A percentile compares a stretch with the other conserved stretches of the same genome.
phyloP scores from a whole-genome alignment of 2,113 vertebrate species.

The Benitochromis conjunctus region DNA sequence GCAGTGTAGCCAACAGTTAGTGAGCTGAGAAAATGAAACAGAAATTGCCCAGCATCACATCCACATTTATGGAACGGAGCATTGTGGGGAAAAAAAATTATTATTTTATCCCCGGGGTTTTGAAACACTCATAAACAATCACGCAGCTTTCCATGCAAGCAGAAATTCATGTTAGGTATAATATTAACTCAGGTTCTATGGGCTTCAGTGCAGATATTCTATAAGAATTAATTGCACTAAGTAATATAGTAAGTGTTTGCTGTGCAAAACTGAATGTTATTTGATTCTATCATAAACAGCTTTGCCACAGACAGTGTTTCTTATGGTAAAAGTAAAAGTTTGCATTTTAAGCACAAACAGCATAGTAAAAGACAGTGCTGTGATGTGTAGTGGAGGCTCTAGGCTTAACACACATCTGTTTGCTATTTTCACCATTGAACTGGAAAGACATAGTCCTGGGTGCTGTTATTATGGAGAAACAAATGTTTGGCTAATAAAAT shows the following conservation, averaged over 20 bases:
- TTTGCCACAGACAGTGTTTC: background rate
- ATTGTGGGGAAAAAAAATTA: constrained; percentile 37
- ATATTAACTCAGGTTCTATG: constrained; percentile 39
- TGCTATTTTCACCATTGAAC: constrained; percentile 62
- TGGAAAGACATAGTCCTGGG: constrained; percentile 46
- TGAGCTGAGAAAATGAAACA: constrained; percentile 67
- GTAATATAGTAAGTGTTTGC: background rate
- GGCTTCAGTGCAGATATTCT: constrained; percentile 25
- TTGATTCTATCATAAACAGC: background rate
- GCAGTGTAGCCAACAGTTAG: constrained; percentile 68
- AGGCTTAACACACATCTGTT: constrained; percentile 62
- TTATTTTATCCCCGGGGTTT: constrained; percentile 51
- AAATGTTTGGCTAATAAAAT: constrained; percentile 74
- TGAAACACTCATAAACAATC: constrained; percentile 54
- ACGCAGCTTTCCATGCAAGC: constrained; percentile 24
- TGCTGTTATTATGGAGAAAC: constrained; percentile 56
- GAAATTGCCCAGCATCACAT: constrained; percentile 60
- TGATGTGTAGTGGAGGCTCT: background rate
- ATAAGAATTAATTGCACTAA: constrained; percentile 42
- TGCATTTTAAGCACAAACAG: background rate
- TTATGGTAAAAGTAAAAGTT: background rate
- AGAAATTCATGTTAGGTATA: constrained; percentile 30
- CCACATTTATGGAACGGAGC: constrained; percentile 45
- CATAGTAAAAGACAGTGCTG: background rate
- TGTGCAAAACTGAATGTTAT: constrained; percentile 8